Evolutionary conservation across 2,888 invertebrate genomes (phyloP), one percentile per base, ranked within the genome.

Genomic region (Cremastinae sp.): DNA sequence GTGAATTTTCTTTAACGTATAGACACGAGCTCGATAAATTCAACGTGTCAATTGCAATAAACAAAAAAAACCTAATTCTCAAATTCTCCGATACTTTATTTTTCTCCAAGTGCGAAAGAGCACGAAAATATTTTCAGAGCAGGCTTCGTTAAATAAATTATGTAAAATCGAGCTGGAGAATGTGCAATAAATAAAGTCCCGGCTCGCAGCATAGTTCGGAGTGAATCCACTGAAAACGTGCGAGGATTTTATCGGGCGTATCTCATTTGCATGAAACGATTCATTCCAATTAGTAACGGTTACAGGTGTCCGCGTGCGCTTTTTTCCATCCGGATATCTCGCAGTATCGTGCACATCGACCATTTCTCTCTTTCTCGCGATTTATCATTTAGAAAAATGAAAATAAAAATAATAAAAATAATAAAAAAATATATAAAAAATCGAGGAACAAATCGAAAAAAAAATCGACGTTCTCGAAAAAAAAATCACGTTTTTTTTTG

Each of bases 231-330:
- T 64, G 45, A 53, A 74, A 59, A 77, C 65, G 74, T 70, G 71
- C 53, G 12, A 58, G 58, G n/a, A 55, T 65, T 78, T 78, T 78
- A 79, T 78, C 71, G 82, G 79, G 68, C 78, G 75, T 72, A 8
- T 5, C 65, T 82, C 75, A 78, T 76, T 72, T 78, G 78, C 69
- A 62, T 66, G 69, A 66, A 69, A 55, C 79, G 76, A 80, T 82
- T 83, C 80, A 79, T 83, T 83, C 74, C 79, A 81, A 80, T 82
- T 79, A 80, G 73, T 74, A 72, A 51, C 12, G 69, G 61, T 65
- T 65, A 74, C 76, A 72, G 76, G 76, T 76, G 79, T 62, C 37
- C 51, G 62, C 49, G 53, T 49, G 51, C 37, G 16, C 14, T 56
- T 59, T 49, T 59, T 53, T 43, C 16, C 62, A 41, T 56, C 37